Conservation (phyloP, 2,888 invertebrate species). For the Meiosimyza decipiens region DNA sequence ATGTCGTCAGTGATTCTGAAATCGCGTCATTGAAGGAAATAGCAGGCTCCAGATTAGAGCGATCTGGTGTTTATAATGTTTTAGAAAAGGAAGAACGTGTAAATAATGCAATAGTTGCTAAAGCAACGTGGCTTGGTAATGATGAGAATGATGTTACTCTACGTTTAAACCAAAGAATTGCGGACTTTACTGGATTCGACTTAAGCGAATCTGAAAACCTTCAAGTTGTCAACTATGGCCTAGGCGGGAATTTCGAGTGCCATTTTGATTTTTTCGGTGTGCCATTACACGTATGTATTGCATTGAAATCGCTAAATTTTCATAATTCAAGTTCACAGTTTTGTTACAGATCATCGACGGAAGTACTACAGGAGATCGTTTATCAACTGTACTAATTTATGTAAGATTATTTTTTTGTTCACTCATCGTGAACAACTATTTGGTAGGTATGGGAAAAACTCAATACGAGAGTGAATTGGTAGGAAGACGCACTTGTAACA, state of each 20-base stretch:
- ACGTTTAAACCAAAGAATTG: constrained; percentile 53
- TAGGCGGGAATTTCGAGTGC: constrained; percentile 60
- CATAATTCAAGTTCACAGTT: no score
- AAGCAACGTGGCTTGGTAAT: constrained; percentile 57
- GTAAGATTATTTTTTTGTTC: no score
- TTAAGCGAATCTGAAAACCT: constrained; percentile 55
- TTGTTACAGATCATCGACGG: no score
- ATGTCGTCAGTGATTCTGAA: constrained; percentile 54
- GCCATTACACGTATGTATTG: no score
- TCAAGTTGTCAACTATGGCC: constrained; percentile 62
- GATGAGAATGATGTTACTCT: constrained; percentile 41
- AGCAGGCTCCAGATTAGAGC: constrained; percentile 50
- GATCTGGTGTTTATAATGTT: constrained; percentile 54
- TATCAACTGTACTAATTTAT: no score
- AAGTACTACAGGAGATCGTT: no score
- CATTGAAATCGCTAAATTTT: no score
- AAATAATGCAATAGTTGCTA: constrained; percentile 53
- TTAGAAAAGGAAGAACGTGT: constrained; percentile 30
- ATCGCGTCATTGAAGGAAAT: constrained; percentile 52
- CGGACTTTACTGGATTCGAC: constrained; percentile 59
- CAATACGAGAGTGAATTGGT: no score
- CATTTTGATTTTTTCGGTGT: constrained; percentile 52
- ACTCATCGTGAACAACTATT: no score
- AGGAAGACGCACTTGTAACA: no score
- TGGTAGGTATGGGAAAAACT: no score